Percentiles rank a stretch among this genome's conserved stretches.
These are phyloP conservation scores for Nesometra sesokonis DNA, from an alignment of 35 echinoderm and acorn worm genomes.

Conservation along the genomic window DNA sequence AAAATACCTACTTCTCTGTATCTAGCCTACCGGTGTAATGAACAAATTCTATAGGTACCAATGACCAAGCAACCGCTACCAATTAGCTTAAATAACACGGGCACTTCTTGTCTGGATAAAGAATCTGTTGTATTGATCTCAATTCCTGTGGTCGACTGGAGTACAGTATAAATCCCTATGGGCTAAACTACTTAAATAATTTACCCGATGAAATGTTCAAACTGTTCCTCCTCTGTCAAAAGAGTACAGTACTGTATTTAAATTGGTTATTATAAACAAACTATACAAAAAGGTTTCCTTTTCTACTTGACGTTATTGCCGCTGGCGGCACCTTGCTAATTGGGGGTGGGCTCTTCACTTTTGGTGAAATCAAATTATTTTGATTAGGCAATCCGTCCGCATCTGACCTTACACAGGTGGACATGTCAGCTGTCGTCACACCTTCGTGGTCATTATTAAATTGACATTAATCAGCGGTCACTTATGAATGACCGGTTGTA, in stretches of 20 bases:
- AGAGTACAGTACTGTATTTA: not conserved
- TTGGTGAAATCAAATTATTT: no score
- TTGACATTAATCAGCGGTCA: no score
- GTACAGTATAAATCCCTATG: not conserved
- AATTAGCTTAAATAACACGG: not conserved
- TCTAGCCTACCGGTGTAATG: not conserved
- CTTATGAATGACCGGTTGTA: no score
- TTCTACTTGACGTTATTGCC: not conserved
- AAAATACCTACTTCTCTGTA: not conserved
- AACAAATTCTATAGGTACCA: not conserved
- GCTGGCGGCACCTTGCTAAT: not conserved
- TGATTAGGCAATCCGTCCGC: no score
- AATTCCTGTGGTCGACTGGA: not conserved
- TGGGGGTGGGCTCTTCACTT: not conserved
- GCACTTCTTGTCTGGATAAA: not conserved
- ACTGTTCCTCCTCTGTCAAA: not conserved
- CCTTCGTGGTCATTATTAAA: no score
- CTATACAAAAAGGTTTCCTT: not conserved
- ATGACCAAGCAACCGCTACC: not conserved
- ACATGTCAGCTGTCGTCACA: no score
- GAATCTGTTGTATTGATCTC: not conserved
- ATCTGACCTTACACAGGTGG: no score
- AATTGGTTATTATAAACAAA: not conserved
- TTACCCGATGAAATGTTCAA: not conserved
- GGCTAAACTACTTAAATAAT: not conserved